Evolutionary conservation across 2,113 vertebrate species (phyloP).

Genomic region (Tragelaphus scriptus): DNA sequence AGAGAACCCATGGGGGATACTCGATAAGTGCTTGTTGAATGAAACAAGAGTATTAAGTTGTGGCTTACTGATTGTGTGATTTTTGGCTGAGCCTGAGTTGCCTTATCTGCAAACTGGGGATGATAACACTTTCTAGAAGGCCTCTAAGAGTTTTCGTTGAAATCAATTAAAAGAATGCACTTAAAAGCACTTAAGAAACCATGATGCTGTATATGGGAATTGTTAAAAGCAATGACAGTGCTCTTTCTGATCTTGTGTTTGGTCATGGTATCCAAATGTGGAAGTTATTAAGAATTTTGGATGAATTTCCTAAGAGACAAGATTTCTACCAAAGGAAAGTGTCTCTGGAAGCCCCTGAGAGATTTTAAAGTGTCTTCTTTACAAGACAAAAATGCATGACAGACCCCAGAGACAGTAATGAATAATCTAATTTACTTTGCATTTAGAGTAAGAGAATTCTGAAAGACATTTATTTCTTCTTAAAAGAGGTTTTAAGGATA

Average conservation of each 20-base stretch:
- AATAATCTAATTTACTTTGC: conserved; percentile 40
- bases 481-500: conserved; percentile 25
- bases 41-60: background rate
- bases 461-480: conserved; percentile 29
- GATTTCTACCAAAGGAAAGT: conserved; percentile 25
- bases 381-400: background rate
- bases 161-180: conserved; percentile 11
- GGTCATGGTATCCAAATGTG: background rate
- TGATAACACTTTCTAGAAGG: conserved; percentile 23
- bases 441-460: conserved; percentile 9
- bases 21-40: background rate
- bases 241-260: background rate
- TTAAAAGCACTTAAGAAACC: conserved; percentile 39
- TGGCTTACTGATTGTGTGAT: background rate
- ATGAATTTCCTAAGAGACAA: conserved; percentile 1
- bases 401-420: background rate
- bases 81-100: background rate
- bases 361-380: conserved; percentile 33
- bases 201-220: background rate
- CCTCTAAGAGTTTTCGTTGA: conserved; percentile 21
- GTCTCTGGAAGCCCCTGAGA: background rate
- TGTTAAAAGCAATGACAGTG: conserved; percentile 10
- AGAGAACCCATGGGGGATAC: background rate
- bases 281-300: conserved; percentile 36
- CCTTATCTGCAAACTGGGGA: conserved; percentile 12